Base-by-base conservation (phyloP, 2,888 invertebrate genomes). In the Buathra laborator region DNA sequence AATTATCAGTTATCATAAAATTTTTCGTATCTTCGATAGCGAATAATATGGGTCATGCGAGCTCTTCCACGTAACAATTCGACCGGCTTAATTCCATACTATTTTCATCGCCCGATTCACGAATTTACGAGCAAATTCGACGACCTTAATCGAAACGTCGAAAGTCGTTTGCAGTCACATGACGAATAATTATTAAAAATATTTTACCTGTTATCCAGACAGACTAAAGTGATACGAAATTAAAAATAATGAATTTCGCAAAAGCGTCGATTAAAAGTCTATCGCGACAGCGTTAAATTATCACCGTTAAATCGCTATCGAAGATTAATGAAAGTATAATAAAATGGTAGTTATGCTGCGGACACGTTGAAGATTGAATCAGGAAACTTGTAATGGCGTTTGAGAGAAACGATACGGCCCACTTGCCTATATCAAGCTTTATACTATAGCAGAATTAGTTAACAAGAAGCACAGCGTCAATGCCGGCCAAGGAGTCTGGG, bases 141-240 rank as follows among this genome's bases (percentile, higher is more conserved):
- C 37, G 70, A 46, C 70, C 70, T 44, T 70, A 46, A 70, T 70
- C 46, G 70, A 70, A 70, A 70, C 48, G 70, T 70, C 70, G 70
- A 46, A 70, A 44, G 46, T 70, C 70, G 51, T 70, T 70, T 70
- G 46, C 24, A 0, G 16, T 24, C 9, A 56, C 16, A 19, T 9
- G 48, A n/a, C 48, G 3, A n/a, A 48, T 48, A n/a, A n/a, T 12
- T 14, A 10, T 37, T 9, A 3, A 3, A 4, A 48, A 48, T 10
- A 48, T 14, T 7, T 4, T n/a, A n/a, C 3, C 12, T n/a, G 48
- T 48, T 48, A n/a, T 48, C n/a, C 12, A 48, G 48, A 48, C 14
- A 48, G n/a, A 12, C n/a, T 5, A 37, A 37, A 5, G 37, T 37
- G 37, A 37, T 0, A 7, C 37, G 37, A 37, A 37, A 37, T 37